Evolutionary conservation across 2,888 invertebrate species (phyloP).

Genomic region (Orthonevra nobilis): DNA sequence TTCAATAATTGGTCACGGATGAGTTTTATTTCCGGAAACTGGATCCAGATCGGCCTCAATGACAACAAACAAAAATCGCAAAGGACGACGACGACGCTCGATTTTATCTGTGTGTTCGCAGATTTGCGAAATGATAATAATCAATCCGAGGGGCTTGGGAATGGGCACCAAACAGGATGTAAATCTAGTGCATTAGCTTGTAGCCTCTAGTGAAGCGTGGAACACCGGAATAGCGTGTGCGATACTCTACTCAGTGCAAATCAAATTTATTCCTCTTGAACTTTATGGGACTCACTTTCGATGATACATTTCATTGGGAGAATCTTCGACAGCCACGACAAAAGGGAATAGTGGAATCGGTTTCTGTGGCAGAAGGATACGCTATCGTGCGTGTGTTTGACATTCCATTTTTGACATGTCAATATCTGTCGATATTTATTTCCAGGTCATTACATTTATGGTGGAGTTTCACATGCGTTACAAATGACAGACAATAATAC

Average conservation of each 20-base stretch:
- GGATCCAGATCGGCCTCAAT: constrained; percentile 56
- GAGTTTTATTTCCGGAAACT: constrained; percentile 76
- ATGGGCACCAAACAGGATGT: constrained; percentile 58
- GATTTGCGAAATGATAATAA: constrained; percentile 69
- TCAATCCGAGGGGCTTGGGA: constrained; percentile 20
- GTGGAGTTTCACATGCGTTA: constrained; percentile 62
- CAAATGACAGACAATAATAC: constrained; percentile 51
- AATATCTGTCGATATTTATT: constrained; percentile 68
- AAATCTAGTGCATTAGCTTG: constrained; percentile 69
- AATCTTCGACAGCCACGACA: constrained; percentile 24
- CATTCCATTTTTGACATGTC: constrained; percentile 62
- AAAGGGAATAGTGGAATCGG: constrained; percentile 21
- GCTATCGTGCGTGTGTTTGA: constrained; percentile 37
- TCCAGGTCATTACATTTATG: constrained; percentile 69
- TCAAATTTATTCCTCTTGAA: constrained; percentile 67
- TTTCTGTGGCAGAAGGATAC: constrained; percentile 16
- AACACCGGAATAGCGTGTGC: constrained; percentile 53
- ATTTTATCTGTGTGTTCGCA: constrained; percentile 45
- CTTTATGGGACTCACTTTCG: constrained; percentile 65
- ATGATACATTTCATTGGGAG: constrained; percentile 45
- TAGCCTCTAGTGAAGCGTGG: constrained; percentile 64
- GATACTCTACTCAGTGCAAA: constrained; percentile 18
- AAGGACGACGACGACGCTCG: constrained; percentile 50
- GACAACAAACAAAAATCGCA: constrained; percentile 64
- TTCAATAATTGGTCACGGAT: constrained; percentile 79